These are phyloP conservation scores for Vidua chalybeata DNA, from an alignment of 2,113 vertebrate species.

Conservation along the genomic window DNA sequence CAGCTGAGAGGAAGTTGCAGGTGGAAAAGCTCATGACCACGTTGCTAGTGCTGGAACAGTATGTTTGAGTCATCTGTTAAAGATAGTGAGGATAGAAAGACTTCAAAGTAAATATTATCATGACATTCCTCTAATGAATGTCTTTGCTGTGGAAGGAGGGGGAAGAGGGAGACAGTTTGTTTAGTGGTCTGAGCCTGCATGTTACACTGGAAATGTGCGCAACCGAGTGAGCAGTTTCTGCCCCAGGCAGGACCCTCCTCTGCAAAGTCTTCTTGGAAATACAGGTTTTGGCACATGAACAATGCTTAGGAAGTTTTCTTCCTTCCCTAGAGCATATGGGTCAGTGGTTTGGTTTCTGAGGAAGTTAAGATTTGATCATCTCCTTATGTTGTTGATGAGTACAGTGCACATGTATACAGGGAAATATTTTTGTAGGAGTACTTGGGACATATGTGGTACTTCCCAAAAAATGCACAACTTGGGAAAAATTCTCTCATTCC, in stretches of 20 bases:
- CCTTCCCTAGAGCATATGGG: background rate
- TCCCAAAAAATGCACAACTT: background rate
- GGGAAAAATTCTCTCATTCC: background rate
- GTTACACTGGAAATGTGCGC: too few relatives aligned
- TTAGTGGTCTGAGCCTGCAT: background rate
- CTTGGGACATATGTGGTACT: background rate
- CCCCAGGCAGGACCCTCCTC: background rate
- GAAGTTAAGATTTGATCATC: background rate
- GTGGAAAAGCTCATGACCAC: background rate
- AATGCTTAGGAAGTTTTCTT: background rate
- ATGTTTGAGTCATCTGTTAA: background rate
- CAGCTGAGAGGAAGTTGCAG: background rate
- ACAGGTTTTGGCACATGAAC: accelerated
- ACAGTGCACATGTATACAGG: background rate
- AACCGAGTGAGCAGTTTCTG: background rate
- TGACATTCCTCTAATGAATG: background rate
- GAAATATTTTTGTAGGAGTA: background rate
- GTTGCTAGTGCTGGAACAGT: background rate
- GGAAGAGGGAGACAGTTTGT: background rate
- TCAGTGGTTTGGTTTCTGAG: background rate
- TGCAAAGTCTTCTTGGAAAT: background rate
- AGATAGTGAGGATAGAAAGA: background rate
- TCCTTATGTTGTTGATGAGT: background rate
- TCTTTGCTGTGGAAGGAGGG: background rate
- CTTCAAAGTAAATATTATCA: background rate